Evolutionary conservation across 2,797 vertebrate genomes (phyloP), one percentile per base, ranked within the genome.

Genomic region (Myotis daubentonii): DNA sequence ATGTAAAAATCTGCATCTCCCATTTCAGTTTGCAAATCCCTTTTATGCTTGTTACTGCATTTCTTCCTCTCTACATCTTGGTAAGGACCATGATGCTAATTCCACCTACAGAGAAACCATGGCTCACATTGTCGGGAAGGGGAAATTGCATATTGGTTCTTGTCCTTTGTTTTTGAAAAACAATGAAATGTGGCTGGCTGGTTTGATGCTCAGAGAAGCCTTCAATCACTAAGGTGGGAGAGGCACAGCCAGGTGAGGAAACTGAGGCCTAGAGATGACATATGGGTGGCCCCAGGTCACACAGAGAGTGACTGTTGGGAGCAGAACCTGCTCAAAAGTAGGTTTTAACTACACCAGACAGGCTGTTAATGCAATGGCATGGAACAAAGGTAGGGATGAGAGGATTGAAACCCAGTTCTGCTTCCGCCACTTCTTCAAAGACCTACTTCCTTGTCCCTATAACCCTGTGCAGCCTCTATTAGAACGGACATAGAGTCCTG

Each of bases 11-110:
- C 75, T 80, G 87, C 57, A 38, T 36, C 7, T 0, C 30, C 81
- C 28, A 51, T 41, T 93, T 80, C 65, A 28, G 76, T 87, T 51
- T 96, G 71, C 91, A 89, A 83, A 92, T 86, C 51, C 78, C 68
- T 55, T 44, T 38, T 19, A 2, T 60, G 33, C 33, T 53, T 23
- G 17, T 12, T 33, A 66, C 51, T 22, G 15, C 5, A 70, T 71
- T 51, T 57, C 8, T 9, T 47, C 38, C 28, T 25, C 23, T 66
- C 60, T 49, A 30, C 12, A 55, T 92, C 70, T 57, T 65, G 19
- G 16, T 62, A 10, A 19, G 51, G n/a, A 23, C 49, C 5, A 4
- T 28, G 8, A 20, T 0, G 12, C 28, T 79, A 2, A 20, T 17
- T 44, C 19, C 25, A 28, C 33, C 51, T 44, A 19, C 1, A 0